phyloP scores from a whole-genome alignment of 2,888 invertebrate species.

The Herminia tarsipennalis region DNA sequence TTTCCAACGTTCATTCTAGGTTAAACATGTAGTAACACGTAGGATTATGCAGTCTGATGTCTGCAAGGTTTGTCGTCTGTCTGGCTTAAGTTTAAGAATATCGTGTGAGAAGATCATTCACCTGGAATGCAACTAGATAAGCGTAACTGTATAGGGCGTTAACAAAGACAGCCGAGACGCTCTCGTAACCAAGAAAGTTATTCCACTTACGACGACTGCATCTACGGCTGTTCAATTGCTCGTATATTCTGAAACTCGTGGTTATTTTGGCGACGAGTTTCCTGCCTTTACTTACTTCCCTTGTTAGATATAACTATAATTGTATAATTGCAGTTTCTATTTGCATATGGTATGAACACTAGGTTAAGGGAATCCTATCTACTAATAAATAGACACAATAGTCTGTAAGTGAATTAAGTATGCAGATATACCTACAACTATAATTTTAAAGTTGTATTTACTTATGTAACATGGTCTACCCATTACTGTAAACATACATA shows the following conservation, averaged over 20 bases:
- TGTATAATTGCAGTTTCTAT: background rate
- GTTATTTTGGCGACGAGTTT: slow-evolving; percentile 32
- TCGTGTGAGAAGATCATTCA: slow-evolving; percentile 63
- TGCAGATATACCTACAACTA: too few species aligned
- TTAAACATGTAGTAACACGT: slow-evolving; percentile 4
- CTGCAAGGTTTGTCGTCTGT: slow-evolving; percentile 22
- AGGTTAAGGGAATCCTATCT: too few species aligned
- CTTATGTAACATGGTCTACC: too few species aligned
- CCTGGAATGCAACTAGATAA: slow-evolving; percentile 72
- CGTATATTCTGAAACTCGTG: slow-evolving; percentile 34
- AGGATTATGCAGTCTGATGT: slow-evolving; percentile 26
- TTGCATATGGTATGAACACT: too few species aligned
- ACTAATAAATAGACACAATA: too few species aligned
- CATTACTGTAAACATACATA: too few species aligned
- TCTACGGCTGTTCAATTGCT: slow-evolving; percentile 53
- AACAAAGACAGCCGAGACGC: slow-evolving; percentile 63
- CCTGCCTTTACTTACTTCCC: background rate
- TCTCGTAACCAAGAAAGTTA: slow-evolving; percentile 66
- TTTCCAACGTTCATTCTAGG: slow-evolving; percentile 6
- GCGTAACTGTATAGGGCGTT: slow-evolving; percentile 68
- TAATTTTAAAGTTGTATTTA: too few species aligned
- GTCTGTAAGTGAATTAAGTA: too few species aligned
- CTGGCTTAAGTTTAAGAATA: slow-evolving; percentile 49
- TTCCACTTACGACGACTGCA: slow-evolving; percentile 58
- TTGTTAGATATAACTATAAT: background rate